Percentiles rank a stretch among this genome's conserved stretches.
phyloP scores from a whole-genome alignment of 2,113 vertebrate species.

The Scomber scombrus region DNA sequence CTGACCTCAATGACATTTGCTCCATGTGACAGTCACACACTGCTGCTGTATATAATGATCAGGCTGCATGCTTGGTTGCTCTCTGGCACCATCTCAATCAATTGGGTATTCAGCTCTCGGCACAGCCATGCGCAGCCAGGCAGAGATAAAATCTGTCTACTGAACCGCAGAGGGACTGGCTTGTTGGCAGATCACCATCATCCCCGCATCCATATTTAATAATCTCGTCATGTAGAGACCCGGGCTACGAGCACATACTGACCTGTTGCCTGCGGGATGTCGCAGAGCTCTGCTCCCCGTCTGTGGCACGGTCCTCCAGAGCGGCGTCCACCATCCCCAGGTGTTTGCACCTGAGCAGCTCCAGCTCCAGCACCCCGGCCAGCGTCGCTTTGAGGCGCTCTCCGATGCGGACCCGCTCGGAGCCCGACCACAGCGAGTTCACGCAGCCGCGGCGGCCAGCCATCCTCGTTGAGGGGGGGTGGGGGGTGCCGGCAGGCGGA shows the following conservation, averaged over 20 bases:
- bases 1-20: constrained; percentile 68
- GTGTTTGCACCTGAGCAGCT: constrained; percentile 84
- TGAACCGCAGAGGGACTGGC: constrained; percentile 58
- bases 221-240: constrained; percentile 51
- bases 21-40: constrained; percentile 48
- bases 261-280: constrained; percentile 87
- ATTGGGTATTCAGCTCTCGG: constrained; percentile 41
- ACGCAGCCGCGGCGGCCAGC: constrained; percentile 81
- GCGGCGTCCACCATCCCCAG: constrained; percentile 82
- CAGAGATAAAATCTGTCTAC: constrained; percentile 48
- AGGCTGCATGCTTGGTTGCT: constrained; percentile 42
- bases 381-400: constrained; percentile 87
- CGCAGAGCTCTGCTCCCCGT: constrained; percentile 65
- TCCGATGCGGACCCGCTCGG: constrained; percentile 86
- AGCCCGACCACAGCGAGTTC: constrained; percentile 87
- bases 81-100: constrained; percentile 60
- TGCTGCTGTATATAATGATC: constrained; percentile 29
- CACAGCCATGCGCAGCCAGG: constrained; percentile 47
- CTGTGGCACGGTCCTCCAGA: constrained; percentile 66
- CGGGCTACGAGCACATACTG: constrained; percentile 69
- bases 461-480: constrained; percentile 62
- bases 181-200: constrained; percentile 71
- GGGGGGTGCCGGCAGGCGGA: constrained; percentile 19
- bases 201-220: constrained; percentile 73
- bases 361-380: constrained; percentile 88